Evolutionary conservation across 2,888 invertebrate genomes (phyloP), one percentile per base, ranked within the genome.

Genomic region (Trichacis sp.): DNA sequence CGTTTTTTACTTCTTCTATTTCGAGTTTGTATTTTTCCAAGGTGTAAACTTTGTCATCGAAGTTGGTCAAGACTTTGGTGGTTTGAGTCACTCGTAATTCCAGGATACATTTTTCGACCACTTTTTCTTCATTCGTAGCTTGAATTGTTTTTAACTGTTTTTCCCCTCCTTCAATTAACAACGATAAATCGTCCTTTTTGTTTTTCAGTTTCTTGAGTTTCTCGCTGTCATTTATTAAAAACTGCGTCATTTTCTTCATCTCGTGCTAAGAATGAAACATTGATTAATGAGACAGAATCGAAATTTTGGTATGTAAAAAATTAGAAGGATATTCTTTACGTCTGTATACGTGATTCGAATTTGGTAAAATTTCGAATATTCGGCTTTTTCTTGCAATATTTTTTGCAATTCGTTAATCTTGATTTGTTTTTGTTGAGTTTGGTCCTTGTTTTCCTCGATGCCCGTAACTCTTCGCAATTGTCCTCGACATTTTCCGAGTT

Each of bases 11-110:
- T 71, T 90, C 89, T 74, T 92, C 90, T 8, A 94, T 86, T 75
- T 91, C 89, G 50, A 92, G 82, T 24, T 90, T 88, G 75, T 92
- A 91, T 78, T 89, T 90, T 72, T 92, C 90, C 54, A 93, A 83
- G 65, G 88, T 88, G 79, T 88, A 92, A 11, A 91, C 89, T 71
- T 88, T 86, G 74, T 89, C 88, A 47, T 89, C 89, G 67, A 92
- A 88, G 54, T 88, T 88, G 0, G 87, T 85, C 47, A 91, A 86
- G 3, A 90, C 88, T 50, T 89, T 88, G 61, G 90, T 87, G 24
- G 91, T 88, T 76, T 93, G 91, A 49, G 88, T 88, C 6, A 91
- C 89, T 19, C 89, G 87, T 76, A 94, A 87, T 60, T 89, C 86
- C 71, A 92, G 75, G 55, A 93, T 86, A 72, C 91, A 92, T 69